Percentiles rank a stretch among this genome's conserved stretches.
Evolutionary conservation across 2,797 vertebrate genomes (phyloP).

Genomic region (Pelodytes ibericus): DNA sequence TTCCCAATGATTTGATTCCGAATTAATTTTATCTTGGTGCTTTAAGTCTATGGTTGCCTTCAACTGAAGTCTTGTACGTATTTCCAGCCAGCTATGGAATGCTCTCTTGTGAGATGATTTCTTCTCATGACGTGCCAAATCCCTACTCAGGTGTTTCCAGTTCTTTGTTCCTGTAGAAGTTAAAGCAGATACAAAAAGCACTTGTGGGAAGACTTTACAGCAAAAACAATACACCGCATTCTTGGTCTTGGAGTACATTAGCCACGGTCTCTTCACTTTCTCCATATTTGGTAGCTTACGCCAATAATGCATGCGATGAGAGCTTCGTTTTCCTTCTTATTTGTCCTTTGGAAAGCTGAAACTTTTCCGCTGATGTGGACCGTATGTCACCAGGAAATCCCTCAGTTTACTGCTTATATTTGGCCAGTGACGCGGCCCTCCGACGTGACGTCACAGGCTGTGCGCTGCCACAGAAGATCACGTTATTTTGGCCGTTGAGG

Average conservation of each 20-base stretch:
- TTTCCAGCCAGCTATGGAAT: constrained; percentile 19
- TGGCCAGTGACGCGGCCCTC: not conserved
- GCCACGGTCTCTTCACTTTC: constrained; percentile 9
- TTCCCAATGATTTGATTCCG: constrained; percentile 19
- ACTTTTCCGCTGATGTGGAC: no score
- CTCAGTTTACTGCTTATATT: constrained; percentile 6
- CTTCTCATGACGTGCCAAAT: constrained; percentile 8
- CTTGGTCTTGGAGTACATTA: constrained; percentile 28
- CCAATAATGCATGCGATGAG: constrained; percentile 27
- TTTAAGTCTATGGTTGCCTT: constrained; percentile 19
- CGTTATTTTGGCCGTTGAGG: no score
- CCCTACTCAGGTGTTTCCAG: no score
- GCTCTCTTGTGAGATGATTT: constrained; percentile 7
- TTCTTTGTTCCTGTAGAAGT: no score
- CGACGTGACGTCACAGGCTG: no score
- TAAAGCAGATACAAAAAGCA: no score
- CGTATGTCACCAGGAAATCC: not conserved
- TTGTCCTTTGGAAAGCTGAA: no score
- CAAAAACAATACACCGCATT: no score
- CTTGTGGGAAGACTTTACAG: no score
- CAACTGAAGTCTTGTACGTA: constrained; percentile 9
- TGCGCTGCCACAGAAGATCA: no score
- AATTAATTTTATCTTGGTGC: constrained; percentile 7
- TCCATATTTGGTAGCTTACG: constrained; percentile 23
- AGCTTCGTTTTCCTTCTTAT: constrained; percentile 1